These are phyloP conservation scores for Serilophus lunatus DNA, from an alignment of 2,113 vertebrate species.

Conservation along the genomic window DNA sequence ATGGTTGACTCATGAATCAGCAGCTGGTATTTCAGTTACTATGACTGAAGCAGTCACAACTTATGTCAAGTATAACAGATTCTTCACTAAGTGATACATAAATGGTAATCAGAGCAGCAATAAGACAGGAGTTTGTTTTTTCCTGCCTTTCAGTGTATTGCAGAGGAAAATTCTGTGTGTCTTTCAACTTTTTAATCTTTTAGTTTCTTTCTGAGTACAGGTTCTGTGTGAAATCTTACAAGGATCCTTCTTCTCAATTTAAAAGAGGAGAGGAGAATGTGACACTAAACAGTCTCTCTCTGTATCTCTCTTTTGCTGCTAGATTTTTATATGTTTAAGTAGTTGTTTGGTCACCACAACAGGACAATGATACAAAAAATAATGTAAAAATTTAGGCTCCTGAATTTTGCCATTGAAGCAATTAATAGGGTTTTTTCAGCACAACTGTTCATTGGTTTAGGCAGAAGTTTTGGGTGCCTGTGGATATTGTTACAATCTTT, in stretches of 20 bases:
- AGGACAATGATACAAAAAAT: not conserved
- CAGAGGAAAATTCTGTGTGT: not conserved
- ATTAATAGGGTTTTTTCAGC: not conserved
- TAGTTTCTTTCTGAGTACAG: not conserved
- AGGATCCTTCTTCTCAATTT: not conserved
- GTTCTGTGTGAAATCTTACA: not conserved
- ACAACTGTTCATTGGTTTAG: not conserved
- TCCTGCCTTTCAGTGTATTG: not conserved
- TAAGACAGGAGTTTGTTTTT: not conserved
- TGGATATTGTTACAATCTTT: not conserved
- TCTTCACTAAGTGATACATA: not conserved
- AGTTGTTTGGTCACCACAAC: not conserved
- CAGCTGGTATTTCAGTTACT: not conserved
- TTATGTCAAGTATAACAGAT: not conserved
- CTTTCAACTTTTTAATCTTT: not conserved
- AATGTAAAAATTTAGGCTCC: not conserved
- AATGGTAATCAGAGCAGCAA: not conserved
- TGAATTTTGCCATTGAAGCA: not conserved
- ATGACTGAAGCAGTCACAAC: not conserved
- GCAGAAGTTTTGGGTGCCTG: not conserved
- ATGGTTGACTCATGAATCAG: not conserved
- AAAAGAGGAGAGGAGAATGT: not conserved
- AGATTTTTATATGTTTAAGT: accelerated
- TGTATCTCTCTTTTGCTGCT: not conserved
- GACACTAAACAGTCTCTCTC: not conserved